Evolutionary conservation across 1,140 invertebrate species (phyloP).

Genomic region (Neuroterus valhalla): DNA sequence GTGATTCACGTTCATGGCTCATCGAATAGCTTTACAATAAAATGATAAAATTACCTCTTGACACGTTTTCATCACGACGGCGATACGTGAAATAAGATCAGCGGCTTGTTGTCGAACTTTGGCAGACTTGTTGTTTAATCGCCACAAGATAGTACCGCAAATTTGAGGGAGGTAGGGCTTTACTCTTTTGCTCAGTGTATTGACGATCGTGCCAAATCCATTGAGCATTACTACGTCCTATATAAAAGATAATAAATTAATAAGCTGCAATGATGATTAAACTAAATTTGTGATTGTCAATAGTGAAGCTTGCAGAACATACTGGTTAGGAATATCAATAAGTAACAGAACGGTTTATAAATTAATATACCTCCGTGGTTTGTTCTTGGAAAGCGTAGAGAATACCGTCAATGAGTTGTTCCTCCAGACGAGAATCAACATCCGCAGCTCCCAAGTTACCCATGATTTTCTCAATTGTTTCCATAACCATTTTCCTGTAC

Average conservation of each 20-base stretch:
- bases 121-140: constrained; percentile 99
- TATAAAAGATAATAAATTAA: constrained; percentile 39
- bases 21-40: too few species aligned
- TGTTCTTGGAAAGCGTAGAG: constrained; percentile 99
- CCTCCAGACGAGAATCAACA: constrained; percentile 97
- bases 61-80: constrained; percentile 99
- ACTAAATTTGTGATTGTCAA: constrained; percentile 19
- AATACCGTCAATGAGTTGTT: constrained; percentile 99
- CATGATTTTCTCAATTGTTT: constrained; percentile 99
- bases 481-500: constrained; percentile 99
- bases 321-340: not conserved
- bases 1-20: too few species aligned
- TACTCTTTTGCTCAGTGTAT: constrained; percentile 96
- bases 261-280: constrained; percentile 27
- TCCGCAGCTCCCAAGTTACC: constrained; percentile 97
- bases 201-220: constrained; percentile 99
- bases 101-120: constrained; percentile 99
- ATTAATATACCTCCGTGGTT: constrained; percentile 89
- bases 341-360: constrained; percentile 35
- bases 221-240: constrained; percentile 99
- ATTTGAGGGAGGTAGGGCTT: constrained; percentile 99
- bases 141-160: constrained; percentile 99
- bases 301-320: not conserved
- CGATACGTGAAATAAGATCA: constrained; percentile 98
- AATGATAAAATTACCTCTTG: constrained; percentile 84